Evolutionary conservation across 1,140 invertebrate species (phyloP), one percentile per base, ranked within the genome.

Genomic region (Zaprionus davidi): DNA sequence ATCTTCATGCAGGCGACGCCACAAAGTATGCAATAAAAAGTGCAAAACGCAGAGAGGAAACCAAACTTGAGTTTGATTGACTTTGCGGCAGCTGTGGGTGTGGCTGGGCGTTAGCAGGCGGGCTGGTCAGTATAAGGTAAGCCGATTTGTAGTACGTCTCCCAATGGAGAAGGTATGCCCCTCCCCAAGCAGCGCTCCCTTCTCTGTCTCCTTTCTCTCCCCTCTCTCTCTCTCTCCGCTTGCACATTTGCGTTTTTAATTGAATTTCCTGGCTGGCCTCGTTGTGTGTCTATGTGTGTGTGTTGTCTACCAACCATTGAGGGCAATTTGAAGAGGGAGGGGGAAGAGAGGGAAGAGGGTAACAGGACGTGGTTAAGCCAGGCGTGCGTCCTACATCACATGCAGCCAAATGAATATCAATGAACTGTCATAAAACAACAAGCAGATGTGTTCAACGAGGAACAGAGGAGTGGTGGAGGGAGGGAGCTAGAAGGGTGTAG

Each of bases 381-480:
- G 7, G 41, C 41, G n/a, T 44, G 41, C 41, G 41, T 46, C 41
- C 46, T 24, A 51, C 46, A 51, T 51, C 46, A 51, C 46, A 56
- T 56, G 53, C 13, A 28, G 53, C 34, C 63, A 78, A 84, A 88
- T 88, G 85, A 90, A 88, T 88, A 88, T 88, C 85, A 88, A 88
- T 88, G 81, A 90, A 85, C 72, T 79, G 81, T 85, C 85, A 88
- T 90, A 88, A 88, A 90, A 67, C 71, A 70, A 60, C 72, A 56
- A 26, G 36, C 44, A 17, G 44, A 22, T 20, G 34, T 13, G 28
- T n/a, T 15, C 5, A 41, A n/a, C 38, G 4, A 38, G 5, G 13
- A 15, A 5, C 1, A 13, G 38, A 3, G 15, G 38, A 41, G 38
- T 36, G 34, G 13, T 5, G 7, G 17, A 22, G 44, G 3, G 56